These are phyloP conservation scores for Amphipyra tragopoginis DNA, from an alignment of 2,888 invertebrate genomes.

Conservation along the genomic window DNA sequence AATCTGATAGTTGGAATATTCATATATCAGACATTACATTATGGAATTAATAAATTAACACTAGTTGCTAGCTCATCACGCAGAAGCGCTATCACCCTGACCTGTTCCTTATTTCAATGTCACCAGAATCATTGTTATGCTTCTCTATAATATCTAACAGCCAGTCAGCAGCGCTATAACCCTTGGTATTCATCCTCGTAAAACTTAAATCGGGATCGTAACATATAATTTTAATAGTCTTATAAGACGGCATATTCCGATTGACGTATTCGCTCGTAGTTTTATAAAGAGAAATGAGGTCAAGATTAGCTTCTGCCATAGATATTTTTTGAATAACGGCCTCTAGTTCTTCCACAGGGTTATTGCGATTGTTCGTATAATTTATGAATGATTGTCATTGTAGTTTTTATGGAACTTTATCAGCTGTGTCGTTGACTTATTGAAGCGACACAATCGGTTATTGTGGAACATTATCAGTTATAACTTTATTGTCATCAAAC, in stretches of 20 bases:
- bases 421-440: constrained; percentile 54
- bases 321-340: constrained; percentile 68
- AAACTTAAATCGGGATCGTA: constrained; percentile 43
- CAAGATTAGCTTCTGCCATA: constrained; percentile 72
- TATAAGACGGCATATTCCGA: constrained; percentile 43
- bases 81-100: no score
- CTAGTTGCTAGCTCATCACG: no score
- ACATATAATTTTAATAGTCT: constrained; percentile 55
- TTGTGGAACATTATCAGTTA: constrained; percentile 45
- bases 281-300: constrained; percentile 79
- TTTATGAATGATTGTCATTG: constrained; percentile 38
- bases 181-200: constrained; percentile 33
- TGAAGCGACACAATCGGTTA: constrained; percentile 39
- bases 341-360: constrained; percentile 47
- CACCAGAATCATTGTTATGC: constrained; percentile 1
- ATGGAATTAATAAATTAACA: no score
- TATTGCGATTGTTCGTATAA: constrained; percentile 33
- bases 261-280: constrained; percentile 65
- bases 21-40: no score
- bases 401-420: constrained; percentile 50
- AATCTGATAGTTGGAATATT: no score
- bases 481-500: constrained; percentile 28
- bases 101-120: neutral
- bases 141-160: constrained; percentile 13
- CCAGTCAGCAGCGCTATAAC: constrained; percentile 12